Conservation (phyloP, 2,797 vertebrate species). For the Atherinosoma microstoma region DNA sequence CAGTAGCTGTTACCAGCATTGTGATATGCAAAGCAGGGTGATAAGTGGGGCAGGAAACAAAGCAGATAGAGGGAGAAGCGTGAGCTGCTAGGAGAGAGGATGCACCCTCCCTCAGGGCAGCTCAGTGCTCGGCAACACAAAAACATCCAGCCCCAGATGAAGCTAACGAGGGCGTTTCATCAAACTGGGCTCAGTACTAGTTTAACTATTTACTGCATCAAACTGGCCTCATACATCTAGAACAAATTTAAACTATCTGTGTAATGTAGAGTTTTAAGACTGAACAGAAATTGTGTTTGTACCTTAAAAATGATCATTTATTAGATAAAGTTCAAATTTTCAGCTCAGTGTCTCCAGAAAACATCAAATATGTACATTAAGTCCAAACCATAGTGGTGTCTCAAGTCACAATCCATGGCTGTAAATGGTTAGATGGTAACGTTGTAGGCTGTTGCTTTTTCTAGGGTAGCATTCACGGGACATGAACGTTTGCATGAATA, state of each 20-base stretch:
- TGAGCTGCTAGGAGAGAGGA: slow-evolving; percentile 54
- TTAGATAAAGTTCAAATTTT: not conserved
- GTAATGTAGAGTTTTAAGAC: not conserved
- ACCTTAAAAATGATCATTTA: not conserved
- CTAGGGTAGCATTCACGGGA: not conserved
- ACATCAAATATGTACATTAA: not conserved
- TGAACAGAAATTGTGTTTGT: not conserved
- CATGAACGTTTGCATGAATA: not conserved
- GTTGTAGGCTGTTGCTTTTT: not conserved
- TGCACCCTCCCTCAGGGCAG: slow-evolving; percentile 62
- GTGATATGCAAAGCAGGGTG: slow-evolving; percentile 77
- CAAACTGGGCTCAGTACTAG: slow-evolving; percentile 31
- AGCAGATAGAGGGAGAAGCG: slow-evolving; percentile 53
- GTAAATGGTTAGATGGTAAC: too few species aligned
- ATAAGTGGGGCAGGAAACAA: slow-evolving; percentile 77
- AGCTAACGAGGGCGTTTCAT: slow-evolving; percentile 51
- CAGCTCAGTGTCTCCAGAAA: not conserved
- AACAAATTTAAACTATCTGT: slow-evolving; percentile 2
- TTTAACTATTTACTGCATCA: slow-evolving; percentile 17
- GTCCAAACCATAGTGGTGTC: not conserved
- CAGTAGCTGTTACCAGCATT: slow-evolving; percentile 59
- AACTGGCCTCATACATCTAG: slow-evolving; percentile 1
- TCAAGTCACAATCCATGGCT: not conserved
- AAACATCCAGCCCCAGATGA: slow-evolving; percentile 46
- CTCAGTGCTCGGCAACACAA: slow-evolving; percentile 42